Evolutionary conservation across 2,797 vertebrate genomes (phyloP).

Genomic region (Rachycentron canadum): DNA sequence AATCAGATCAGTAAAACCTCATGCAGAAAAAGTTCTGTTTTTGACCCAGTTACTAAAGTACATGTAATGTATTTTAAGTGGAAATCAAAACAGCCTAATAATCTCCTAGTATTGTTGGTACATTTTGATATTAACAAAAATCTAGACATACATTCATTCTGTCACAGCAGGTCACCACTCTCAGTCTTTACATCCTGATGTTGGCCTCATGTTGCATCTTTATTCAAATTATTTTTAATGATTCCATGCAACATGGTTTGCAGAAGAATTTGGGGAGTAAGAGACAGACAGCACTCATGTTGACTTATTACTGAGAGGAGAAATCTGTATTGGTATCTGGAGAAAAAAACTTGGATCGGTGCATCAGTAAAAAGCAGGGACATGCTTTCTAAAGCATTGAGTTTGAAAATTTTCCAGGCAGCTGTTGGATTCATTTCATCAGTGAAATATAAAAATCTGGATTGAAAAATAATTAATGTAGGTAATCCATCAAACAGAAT

Average conservation of each 20-base stretch:
- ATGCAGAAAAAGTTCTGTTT: not conserved
- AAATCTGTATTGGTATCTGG: not conserved
- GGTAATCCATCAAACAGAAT: not conserved
- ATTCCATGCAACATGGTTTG: not conserved
- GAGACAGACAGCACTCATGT: not conserved
- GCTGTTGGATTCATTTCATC: not conserved
- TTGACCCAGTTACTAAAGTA: not conserved
- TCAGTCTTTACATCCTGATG: not conserved
- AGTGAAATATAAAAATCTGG: not conserved
- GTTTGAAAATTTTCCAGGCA: not conserved
- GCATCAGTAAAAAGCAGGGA: not conserved
- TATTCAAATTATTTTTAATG: not conserved
- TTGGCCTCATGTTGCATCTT: not conserved
- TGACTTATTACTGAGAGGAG: not conserved
- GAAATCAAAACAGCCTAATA: not conserved
- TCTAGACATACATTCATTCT: not conserved
- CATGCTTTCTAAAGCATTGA: conserved; percentile 7
- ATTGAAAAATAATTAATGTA: not conserved
- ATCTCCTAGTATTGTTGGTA: no score
- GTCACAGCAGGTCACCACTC: not conserved
- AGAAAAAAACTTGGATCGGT: not conserved
- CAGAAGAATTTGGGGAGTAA: not conserved
- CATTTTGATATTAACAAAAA: no score
- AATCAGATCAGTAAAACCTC: not conserved
- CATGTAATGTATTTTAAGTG: not conserved